Conservation (phyloP, 2,888 invertebrate species). For the Mesochorus sp. region DNA sequence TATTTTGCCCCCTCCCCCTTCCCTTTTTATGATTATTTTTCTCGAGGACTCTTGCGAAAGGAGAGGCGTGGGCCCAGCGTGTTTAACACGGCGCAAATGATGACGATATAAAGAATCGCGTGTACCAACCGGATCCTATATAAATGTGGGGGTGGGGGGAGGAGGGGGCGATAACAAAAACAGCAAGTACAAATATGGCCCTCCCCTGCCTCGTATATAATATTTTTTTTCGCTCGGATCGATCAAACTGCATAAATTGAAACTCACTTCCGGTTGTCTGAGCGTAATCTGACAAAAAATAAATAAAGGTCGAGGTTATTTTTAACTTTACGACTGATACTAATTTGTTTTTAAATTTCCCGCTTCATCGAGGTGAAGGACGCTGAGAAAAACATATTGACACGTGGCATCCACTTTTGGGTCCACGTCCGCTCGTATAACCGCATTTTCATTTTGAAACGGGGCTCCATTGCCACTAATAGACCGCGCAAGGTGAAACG, state of each 20-base stretch:
- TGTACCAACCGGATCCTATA: constrained; percentile 18
- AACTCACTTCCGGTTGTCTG: constrained; percentile 21
- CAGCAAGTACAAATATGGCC: not conserved
- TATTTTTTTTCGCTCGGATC: not conserved
- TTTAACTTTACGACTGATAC: not conserved
- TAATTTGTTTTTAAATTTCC: not conserved
- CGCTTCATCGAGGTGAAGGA: constrained; percentile 9
- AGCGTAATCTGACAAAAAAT: not conserved
- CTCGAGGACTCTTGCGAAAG: constrained; percentile 13
- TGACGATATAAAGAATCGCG: constrained; percentile 29
- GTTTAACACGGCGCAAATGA: constrained; percentile 16
- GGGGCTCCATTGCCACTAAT: too few relatives aligned
- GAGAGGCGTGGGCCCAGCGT: constrained; percentile 4
- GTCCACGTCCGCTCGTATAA: too few relatives aligned
- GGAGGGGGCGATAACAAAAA: not conserved
- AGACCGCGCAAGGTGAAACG: too few relatives aligned
- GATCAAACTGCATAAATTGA: not conserved
- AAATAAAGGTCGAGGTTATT: not conserved
- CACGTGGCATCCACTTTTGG: too few relatives aligned
- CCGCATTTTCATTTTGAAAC: too few relatives aligned
- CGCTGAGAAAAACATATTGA: constrained; percentile 10
- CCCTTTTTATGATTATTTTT: not conserved
- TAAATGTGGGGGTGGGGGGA: too few relatives aligned
- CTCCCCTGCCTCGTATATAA: not conserved
- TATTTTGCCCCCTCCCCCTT: constrained; percentile 4